Base-by-base conservation (phyloP, 2,797 vertebrate genomes). In the Sebastolobus alascanus region DNA sequence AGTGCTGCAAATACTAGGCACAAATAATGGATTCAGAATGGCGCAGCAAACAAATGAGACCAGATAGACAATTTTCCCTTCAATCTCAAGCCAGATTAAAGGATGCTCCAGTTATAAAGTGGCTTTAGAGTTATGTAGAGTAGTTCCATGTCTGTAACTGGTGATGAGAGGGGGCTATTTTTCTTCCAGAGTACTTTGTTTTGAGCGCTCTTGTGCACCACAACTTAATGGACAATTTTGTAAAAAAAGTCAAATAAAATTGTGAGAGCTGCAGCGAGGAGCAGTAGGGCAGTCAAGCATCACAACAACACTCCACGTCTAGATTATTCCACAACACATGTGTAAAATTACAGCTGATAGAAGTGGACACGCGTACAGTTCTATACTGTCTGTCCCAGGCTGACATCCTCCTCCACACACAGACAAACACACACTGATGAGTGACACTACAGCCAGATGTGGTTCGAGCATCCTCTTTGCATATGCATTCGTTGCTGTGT, bases 401-500 rank as follows among this genome's bases (percentile, higher is more conserved):
- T 61, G 35, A 72, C 67, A 31, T 13, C 20, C 6, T 65, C 56
- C 52, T 29, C 27, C 46, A 7, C 54, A 14, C 25, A 67, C 14
- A 38, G 10, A 54, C 27, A 67, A 27, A 54, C 46, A 7, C 54
- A 14, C 33, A 63, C 27, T 50, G 18, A 20, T n/a, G 64, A 67
- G 59, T 8, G 29, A 78, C 54, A 20, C 46, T 54, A 25, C 71
- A 72, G 22, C 68, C 64, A 80, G 67, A 71, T 80, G 75, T 25
- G 25, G 67, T 63, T 66, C 75, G 54, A 75, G 69, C 56, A 25
- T 65, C 46, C 60, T 78, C 76, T 67, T 68, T 75, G 33, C 72
- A 84, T 83, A 71, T 79, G 68, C 54, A 67, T 84, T 25, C 46
- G 38, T 77, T 60, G 60, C 65, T 63, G n/a, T 54, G 50, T 43